phyloP scores from a whole-genome alignment of 2,888 invertebrate species.

The Dioctria linearis region DNA sequence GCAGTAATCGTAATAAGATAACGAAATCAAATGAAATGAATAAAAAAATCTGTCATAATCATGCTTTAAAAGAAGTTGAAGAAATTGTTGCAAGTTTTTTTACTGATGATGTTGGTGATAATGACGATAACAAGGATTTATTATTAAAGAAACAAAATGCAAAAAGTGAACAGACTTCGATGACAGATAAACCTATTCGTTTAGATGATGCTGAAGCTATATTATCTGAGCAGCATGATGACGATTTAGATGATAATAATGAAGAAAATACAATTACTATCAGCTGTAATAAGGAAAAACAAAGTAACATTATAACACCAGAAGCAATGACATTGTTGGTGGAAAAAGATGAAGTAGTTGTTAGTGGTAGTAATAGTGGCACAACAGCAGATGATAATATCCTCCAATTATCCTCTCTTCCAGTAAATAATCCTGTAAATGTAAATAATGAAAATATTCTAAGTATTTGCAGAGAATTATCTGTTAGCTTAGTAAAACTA shows the following conservation, averaged over 20 bases:
- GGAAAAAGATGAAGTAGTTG: too few relatives aligned
- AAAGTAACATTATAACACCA: not conserved
- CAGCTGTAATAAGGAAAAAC: not conserved
- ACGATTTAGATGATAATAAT: not conserved
- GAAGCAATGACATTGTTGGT: not conserved
- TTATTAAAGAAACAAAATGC: not conserved
- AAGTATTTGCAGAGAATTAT: conserved; percentile 17
- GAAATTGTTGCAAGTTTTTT: conserved; percentile 61
- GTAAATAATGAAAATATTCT: not conserved
- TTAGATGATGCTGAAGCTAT: conserved; percentile 52
- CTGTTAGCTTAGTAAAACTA: conserved; percentile 31
- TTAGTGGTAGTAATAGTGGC: too few relatives aligned
- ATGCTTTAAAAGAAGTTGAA: conserved; percentile 58
- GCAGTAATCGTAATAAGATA: not conserved
- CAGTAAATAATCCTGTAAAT: not conserved
- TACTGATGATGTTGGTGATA: conserved; percentile 58
- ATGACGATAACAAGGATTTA: conserved; percentile 55
- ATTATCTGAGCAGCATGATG: conserved; percentile 45
- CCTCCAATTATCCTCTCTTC: not conserved
- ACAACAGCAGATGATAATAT: not conserved
- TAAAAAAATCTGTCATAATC: not conserved
- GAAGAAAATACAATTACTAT: too few relatives aligned
- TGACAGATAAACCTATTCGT: conserved; percentile 51
- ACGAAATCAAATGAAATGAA: not conserved
- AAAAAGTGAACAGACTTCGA: not conserved